Base-by-base conservation (phyloP, 2,797 vertebrate species). In the Thalassophryne amazonica region DNA sequence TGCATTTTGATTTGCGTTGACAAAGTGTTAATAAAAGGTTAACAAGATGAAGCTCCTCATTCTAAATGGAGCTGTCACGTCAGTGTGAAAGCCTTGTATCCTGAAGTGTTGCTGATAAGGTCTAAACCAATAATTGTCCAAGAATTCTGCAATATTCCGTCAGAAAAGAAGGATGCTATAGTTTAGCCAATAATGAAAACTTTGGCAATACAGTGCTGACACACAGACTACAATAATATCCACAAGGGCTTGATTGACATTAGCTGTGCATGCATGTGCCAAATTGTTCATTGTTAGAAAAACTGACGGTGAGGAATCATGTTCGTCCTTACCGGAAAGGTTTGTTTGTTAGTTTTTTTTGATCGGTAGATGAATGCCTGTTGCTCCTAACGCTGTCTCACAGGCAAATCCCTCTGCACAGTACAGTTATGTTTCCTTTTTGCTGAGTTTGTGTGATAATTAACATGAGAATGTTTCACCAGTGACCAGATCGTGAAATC, bases 401-500 rank as follows among this genome's bases (percentile, higher is more conserved):
- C 60, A 62, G 54, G 45, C 47, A 32, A 46, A 53, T 40, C 47
- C 37, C 30, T 74, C 59, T 66, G 69, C 52, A 39, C 71, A 48
- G 42, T 39, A 19, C 27, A 24, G 46, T 56, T 59, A 1, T 23
- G 39, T 68, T 53, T 69, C 55, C 53, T 56, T 40, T 24, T 62
- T 21, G 49, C 55, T 19, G 52, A 69, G 54, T 81, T 73, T 50
- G 43, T 28, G 33, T 38, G 18, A 47, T 60, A 37, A 58, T 47
- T 51, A 67, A 73, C 39, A 41, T 13, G 12, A 68, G 80, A 87
- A 86, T 86, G 80, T 84, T 76, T 80, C 68, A 80, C 69, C 72
- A 55, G 67, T 47, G 78, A 76, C 68, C 72, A 68, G 66, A 80
- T 68, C 25, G 67, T 60, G 60, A 84, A 82, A 65, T 79, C 53